A percentile compares a stretch with the other conserved stretches of the same genome.
These are phyloP conservation scores for Aulostomus chinensis DNA, from an alignment of 2,797 vertebrate species.

Conservation along the genomic window DNA sequence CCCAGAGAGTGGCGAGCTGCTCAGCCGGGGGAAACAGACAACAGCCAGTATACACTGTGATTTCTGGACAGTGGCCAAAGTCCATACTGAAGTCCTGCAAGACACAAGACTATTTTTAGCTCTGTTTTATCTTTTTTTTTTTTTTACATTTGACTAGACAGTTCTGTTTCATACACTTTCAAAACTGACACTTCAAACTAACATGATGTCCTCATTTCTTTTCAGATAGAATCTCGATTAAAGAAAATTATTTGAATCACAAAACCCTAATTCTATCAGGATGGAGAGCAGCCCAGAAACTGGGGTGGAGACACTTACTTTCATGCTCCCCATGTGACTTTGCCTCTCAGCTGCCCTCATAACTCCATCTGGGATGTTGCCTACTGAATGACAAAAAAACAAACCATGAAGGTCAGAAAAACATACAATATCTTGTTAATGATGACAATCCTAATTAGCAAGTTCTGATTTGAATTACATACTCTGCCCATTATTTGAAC, in stretches of 20 bases:
- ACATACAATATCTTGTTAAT: no score
- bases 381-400: constrained; percentile 70
- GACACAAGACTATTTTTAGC: constrained; percentile 1
- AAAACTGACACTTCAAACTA: background rate
- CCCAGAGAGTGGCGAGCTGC: constrained; percentile 88
- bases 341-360: constrained; percentile 92
- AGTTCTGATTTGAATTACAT: constrained; percentile 40
- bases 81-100: constrained; percentile 92
- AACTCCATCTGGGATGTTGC: constrained; percentile 89
- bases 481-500: constrained; percentile 85
- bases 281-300: background rate
- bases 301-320: constrained; percentile 75
- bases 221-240: background rate
- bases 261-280: background rate
- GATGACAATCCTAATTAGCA: no score
- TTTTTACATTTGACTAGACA: constrained; percentile 1
- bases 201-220: background rate
- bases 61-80: constrained; percentile 96
- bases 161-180: background rate
- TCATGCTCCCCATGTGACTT: constrained; percentile 97
- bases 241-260: background rate
- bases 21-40: constrained; percentile 89
- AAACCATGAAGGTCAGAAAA: background rate
- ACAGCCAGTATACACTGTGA: constrained; percentile 95
- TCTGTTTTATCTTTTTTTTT: background rate